phyloP scores from a whole-genome alignment of 2,797 vertebrate species.

The Masticophis lateralis region DNA sequence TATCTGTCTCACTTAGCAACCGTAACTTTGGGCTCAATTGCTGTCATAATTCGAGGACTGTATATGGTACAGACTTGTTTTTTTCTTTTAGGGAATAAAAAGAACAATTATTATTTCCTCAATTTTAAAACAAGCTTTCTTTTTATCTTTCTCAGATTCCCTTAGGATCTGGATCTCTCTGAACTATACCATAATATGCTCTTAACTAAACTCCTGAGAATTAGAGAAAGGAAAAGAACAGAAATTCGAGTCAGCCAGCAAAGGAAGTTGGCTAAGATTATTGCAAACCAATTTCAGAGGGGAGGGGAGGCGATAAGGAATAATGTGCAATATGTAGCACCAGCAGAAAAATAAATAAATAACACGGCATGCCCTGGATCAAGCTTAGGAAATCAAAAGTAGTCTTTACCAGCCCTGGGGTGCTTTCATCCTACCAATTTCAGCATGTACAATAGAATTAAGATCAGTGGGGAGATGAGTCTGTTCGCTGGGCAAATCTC shows the following conservation, averaged over 20 bases:
- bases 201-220: background rate
- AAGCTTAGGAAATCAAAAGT: background rate
- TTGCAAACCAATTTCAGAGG: conserved; percentile 12
- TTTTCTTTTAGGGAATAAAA: background rate
- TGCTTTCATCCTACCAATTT: background rate
- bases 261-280: background rate
- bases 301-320: background rate
- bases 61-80: background rate
- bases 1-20: background rate
- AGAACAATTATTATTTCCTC: background rate
- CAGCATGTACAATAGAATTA: background rate
- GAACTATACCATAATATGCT: conserved; percentile 6
- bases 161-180: conserved; percentile 9
- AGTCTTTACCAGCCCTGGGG: background rate
- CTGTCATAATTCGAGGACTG: background rate
- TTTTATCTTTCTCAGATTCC: conserved; percentile 1
- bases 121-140: background rate
- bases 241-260: background rate
- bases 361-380: background rate
- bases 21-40: background rate
- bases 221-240: background rate
- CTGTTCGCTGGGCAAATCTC: background rate
- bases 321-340: background rate
- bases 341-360: background rate
- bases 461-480: background rate